These are phyloP conservation scores for Cetonia aurata DNA, from an alignment of 2,888 invertebrate genomes.

Conservation along the genomic window DNA sequence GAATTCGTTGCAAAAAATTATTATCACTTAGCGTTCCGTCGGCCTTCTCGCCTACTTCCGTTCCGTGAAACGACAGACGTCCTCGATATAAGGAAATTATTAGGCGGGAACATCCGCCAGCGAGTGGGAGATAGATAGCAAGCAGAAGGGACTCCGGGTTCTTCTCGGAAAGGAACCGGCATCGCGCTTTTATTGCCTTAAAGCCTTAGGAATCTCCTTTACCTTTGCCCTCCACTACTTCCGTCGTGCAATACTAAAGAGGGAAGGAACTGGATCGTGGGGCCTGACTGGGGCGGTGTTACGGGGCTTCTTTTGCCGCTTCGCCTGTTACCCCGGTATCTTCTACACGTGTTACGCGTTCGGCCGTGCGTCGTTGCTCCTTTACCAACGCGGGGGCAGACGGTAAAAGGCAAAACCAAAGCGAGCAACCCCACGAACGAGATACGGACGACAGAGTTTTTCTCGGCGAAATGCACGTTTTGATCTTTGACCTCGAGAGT, in stretches of 20 bases:
- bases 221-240: conserved; percentile 13
- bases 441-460: conserved; percentile 25
- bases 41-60: conserved; percentile 14
- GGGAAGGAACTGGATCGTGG: neutral
- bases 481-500: conserved; percentile 39
- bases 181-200: conserved; percentile 5
- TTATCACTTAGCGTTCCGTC: conserved; percentile 37
- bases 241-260: no score
- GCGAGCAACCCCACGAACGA: neutral
- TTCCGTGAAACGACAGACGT: conserved; percentile 25
- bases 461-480: conserved; percentile 24
- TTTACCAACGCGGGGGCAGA: conserved; percentile 7
- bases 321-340: conserved; percentile 45
- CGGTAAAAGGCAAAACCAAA: no score
- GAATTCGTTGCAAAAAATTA: conserved; percentile 20
- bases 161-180: no score
- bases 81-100: conserved; percentile 45
- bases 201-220: conserved; percentile 34
- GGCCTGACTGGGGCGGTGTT: neutral
- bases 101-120: conserved; percentile 43
- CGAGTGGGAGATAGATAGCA: conserved; percentile 33
- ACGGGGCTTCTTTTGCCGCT: conserved; percentile 47
- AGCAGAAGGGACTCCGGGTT: conserved; percentile 33
- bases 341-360: conserved; percentile 48
- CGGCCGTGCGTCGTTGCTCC: conserved; percentile 20